Evolutionary conservation across 2,797 vertebrate genomes (phyloP).

Genomic region (Buceros bicornis): DNA sequence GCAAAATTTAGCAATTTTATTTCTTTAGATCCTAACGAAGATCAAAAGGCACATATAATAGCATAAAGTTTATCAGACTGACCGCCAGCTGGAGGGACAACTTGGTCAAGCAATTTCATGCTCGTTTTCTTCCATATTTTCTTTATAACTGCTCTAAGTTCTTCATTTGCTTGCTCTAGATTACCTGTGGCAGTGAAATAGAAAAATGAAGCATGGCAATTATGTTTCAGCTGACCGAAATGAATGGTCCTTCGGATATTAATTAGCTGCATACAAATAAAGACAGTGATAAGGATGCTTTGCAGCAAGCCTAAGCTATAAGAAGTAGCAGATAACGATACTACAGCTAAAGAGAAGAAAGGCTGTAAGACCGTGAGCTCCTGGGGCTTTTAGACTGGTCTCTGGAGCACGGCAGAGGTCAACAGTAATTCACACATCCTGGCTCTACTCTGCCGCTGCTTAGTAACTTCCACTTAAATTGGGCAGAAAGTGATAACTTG

Average conservation of each 20-base stretch:
- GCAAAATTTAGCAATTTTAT: background rate
- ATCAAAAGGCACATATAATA: constrained; percentile 7
- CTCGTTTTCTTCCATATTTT: constrained; percentile 99
- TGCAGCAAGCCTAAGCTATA: background rate
- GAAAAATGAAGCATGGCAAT: background rate
- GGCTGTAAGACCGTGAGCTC: background rate
- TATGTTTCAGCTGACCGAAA: background rate
- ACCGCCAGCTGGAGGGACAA: constrained; percentile 98
- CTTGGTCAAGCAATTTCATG: constrained; percentile 99
- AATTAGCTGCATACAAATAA: background rate
- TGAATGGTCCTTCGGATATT: background rate
- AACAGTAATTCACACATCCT: background rate
- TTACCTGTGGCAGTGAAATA: constrained; percentile 85
- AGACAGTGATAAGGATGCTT: background rate
- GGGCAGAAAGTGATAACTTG: background rate
- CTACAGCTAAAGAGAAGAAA: background rate
- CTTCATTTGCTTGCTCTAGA: constrained; percentile 98
- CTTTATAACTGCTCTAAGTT: constrained; percentile 97
- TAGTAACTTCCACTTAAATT: background rate
- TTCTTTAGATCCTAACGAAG: background rate
- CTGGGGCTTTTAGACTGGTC: background rate
- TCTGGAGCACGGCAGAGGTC: background rate
- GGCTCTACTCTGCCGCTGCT: background rate
- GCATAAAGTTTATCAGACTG: constrained; percentile 82
- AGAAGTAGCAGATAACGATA: background rate